Base-by-base conservation (phyloP, 2,888 invertebrate genomes). In the Parasteatoda lunata region DNA sequence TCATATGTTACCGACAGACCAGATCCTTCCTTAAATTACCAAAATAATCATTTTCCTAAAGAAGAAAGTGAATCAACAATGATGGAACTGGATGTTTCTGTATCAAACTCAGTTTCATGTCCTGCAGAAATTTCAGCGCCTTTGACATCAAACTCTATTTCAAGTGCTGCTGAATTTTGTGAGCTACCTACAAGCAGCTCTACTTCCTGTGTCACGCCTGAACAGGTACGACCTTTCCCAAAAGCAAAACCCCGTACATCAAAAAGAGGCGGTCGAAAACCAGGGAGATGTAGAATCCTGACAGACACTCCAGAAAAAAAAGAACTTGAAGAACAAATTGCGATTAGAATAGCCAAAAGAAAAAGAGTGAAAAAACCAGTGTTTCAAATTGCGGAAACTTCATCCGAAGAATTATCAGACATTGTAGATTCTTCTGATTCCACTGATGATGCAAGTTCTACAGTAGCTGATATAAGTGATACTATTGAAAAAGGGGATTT, bases 191-290 rank as follows among this genome's bases (percentile, higher is more conserved):
- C 52, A 70, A 69, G 54, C 7, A 78, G 54, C 70, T 54, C 70
- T 47, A 78, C 49, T 54, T 13, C 13, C 4, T 69, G 78, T 54
- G 52, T 78, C 6, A 78, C 52, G 15, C 78, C 70, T 70, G 70
- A 78, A 70, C 78, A 78, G 59, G 54, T 78, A 52, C 70, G 48
- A 54, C 70, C 78, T 78, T 78, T 69, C 30, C 78, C 70, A 11
- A 78, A 78, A 59, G 78, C 78, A 30, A 70, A 70, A 78, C 70
- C 65, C 52, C 66, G 64, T 75, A 75, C 8, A 15, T 15, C 75
- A 30, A 75, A 54, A 75, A 75, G 75, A 75, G 59, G 75, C 47
- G 75, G 75, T 11, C 54, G 75, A 75, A 75, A 75, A 75, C 64
- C 75, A 59, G 75, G 77, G 7, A 77, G 51, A 69, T 77, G 68